Conservation (phyloP, 2,797 vertebrate genomes). For the Crenichthys baileyi region DNA sequence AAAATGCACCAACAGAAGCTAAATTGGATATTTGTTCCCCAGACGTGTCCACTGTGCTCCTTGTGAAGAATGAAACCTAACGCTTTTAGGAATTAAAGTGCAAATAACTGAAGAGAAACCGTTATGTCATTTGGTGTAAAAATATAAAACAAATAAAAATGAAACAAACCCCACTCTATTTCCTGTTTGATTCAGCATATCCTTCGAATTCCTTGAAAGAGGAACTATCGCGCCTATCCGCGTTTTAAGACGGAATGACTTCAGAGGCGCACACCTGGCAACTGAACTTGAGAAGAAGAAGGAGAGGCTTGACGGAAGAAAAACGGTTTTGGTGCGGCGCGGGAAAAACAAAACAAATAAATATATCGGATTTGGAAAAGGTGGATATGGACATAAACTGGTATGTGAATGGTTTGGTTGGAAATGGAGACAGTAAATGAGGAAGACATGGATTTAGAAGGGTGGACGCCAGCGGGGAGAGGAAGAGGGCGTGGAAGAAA, state of each 20-base stretch:
- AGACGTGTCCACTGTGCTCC: not conserved
- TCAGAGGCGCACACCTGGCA: slow-evolving; percentile 39
- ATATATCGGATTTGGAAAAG: too few relatives aligned
- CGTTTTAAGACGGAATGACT: slow-evolving; percentile 16
- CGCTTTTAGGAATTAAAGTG: not conserved
- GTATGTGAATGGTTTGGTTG: too few relatives aligned
- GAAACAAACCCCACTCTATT: not conserved
- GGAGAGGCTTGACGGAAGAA: too few relatives aligned
- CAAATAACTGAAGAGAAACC: not conserved
- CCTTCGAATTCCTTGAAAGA: not conserved
- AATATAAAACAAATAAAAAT: not conserved
- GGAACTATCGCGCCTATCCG: slow-evolving; percentile 27
- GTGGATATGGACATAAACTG: too few relatives aligned
- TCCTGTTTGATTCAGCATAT: not conserved
- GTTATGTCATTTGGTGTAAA: not conserved
- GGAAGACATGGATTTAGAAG: too few relatives aligned
- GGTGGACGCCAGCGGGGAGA: too few relatives aligned
- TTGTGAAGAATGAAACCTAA: not conserved
- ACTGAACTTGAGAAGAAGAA: too few relatives aligned
- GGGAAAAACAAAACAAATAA: too few relatives aligned
- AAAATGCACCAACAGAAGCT: not conserved
- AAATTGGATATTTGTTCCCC: not conserved
- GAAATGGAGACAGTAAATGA: too few relatives aligned
- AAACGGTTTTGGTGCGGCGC: too few relatives aligned
- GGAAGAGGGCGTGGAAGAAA: too few relatives aligned